Evolutionary conservation across 53 echinoderm and acorn worm species (phyloP), one percentile per base, ranked within the genome.

Genomic region (Holothuria leucospilota): DNA sequence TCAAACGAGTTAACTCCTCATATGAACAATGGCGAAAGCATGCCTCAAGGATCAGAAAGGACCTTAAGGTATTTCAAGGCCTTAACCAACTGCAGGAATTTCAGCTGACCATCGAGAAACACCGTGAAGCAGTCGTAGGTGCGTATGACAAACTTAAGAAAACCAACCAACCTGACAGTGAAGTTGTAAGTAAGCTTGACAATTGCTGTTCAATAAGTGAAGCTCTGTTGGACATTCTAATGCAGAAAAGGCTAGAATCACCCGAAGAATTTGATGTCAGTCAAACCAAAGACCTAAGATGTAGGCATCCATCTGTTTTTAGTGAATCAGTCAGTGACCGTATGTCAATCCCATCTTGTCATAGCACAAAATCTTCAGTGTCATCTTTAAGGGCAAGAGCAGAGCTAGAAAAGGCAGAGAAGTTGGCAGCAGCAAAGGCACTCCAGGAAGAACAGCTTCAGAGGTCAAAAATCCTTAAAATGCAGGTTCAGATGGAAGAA

Each of bases 401-500:
- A 70, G 71, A 70, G 29, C 6, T 18, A 28, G 71, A 70, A 18
- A 70, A 70, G 71, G 39, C n/a, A n/a, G n/a, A n/a, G n/a, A n/a
- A n/a, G n/a, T n/a, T n/a, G n/a, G n/a, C n/a, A n/a, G n/a, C n/a
- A n/a, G n/a, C n/a, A n/a, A n/a, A n/a, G n/a, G n/a, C n/a, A n/a
- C n/a, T n/a, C n/a, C n/a, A n/a, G n/a, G 71, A 70, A 70, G 71
- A 70, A 38, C 71, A 70, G 39, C 18, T 30, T 11, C 71, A 70
- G 18, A 70, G 71, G 71, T 70, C 29, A 38, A 70, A 38, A 70
- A 70, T 70, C 39, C 71, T 70, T 38, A 8, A 70, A 28, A 30
- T 70, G 9, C 71, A 70, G 71, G 10, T 70, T 6, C 71, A 70
- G 39, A 77, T 77, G 78, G n/a, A n/a, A n/a, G n/a, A n/a, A n/a